Percentiles rank a stretch among this genome's conserved stretches.
Evolutionary conservation across 37 sponge, comb jelly and placozoan genomes (phyloP).

Genomic region (Oopsacas minuta): DNA sequence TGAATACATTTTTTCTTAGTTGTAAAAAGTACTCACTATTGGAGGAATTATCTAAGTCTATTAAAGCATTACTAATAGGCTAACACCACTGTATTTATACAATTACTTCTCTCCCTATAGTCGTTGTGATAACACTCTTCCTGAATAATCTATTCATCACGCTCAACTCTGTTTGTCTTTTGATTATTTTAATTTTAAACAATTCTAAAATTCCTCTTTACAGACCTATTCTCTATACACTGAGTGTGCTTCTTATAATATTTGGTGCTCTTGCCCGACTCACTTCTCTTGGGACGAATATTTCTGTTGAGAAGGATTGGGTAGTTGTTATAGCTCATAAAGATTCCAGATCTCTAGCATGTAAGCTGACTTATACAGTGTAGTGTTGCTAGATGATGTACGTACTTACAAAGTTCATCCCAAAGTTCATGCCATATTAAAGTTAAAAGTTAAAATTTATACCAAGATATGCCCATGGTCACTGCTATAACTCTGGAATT

Average conservation of each 20-base stretch:
- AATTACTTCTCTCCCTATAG: background rate
- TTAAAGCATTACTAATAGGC: no score
- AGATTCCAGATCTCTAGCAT: constrained; percentile 50
- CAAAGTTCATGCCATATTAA: no score
- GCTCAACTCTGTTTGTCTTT: background rate
- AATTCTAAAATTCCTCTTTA: background rate
- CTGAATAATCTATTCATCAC: background rate
- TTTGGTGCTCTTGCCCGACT: constrained; percentile 57
- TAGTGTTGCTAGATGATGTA: no score
- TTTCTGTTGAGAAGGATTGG: constrained; percentile 93
- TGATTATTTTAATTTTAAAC: background rate
- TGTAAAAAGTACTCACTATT: no score
- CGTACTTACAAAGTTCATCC: no score
- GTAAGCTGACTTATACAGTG: constrained; percentile 30
- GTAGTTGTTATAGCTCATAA: constrained; percentile 71
- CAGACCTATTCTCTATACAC: background rate
- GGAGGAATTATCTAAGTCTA: no score
- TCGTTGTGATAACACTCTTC: background rate
- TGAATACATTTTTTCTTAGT: no score
- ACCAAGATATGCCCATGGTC: no score
- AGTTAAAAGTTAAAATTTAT: no score
- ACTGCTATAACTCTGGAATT: no score
- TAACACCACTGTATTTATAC: no score
- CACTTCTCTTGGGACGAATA: constrained; percentile 65
- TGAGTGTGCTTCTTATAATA: constrained; percentile 31